Evolutionary conservation across 92 coral and sea anemone genomes (phyloP), one percentile per base, ranked within the genome.

Genomic region (Plumapathes pennacea): DNA sequence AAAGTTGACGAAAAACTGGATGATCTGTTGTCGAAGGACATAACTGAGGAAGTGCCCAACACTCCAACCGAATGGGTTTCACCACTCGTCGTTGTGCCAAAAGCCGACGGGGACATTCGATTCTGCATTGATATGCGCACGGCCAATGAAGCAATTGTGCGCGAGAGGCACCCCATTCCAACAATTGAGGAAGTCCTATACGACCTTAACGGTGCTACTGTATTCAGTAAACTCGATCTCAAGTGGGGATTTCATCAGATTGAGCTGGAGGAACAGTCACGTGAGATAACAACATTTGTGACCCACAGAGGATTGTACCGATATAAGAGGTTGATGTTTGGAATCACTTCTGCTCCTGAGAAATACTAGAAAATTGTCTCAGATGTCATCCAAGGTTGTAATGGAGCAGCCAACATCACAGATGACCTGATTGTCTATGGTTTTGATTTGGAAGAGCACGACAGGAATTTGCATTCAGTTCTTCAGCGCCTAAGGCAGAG

Each of bases 81-180:
- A 4, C 76, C 67, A 13, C 31, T 69, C 29, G 56, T 55, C 56
- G 76, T 69, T 14, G 68, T 57, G 24, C 76, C 66, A 20, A 67
- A 69, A 44, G 12, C 76, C 32, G 54, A 57, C 30, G 77, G 68
- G 14, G 57, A 69, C 36, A 29, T 57, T 30, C 25, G 50, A 38
- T 42, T 57, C 17, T 55, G 67, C 32, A 45, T 56, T 44, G 67
- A 69, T 38, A 69, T 69, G 76, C 20, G 57, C 54, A 56, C 46
- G 32, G 76, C 57, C 2, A 55, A 57, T 30, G 21, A 32, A 38
- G 58, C 57, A 41, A 56, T 69, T 21, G 56, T 41, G 38, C 34
- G 72, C 23, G 73, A 74, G 25, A 63, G 63, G 15, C 74, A 74
- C 32, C 81, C 71, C 4, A 71, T 71, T n/a, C 79, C 56, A 22